phyloP scores from a whole-genome alignment of 2,113 vertebrate genomes.

The Australoheros scitulus region DNA sequence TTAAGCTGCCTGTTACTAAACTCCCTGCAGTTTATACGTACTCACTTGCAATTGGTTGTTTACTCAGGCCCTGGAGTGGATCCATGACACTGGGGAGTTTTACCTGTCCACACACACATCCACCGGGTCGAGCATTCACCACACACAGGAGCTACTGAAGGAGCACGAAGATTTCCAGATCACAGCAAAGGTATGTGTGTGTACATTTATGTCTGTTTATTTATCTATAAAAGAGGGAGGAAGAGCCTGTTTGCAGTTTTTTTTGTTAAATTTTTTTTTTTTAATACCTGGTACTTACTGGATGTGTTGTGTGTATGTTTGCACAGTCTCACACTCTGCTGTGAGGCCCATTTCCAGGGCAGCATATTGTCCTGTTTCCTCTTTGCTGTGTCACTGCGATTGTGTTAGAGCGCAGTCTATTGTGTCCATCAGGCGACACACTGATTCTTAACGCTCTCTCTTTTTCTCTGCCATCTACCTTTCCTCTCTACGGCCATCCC shows the following conservation, averaged over 20 bases:
- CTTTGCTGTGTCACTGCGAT: slow-evolving; percentile 71
- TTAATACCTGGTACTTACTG: neutral
- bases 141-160: slow-evolving; percentile 96
- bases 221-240: neutral
- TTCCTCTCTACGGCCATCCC: slow-evolving; percentile 47
- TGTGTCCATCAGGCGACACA: slow-evolving; percentile 64
- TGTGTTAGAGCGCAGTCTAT: slow-evolving; percentile 66
- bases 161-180: slow-evolving; percentile 99
- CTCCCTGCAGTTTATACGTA: neutral
- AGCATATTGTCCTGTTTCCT: slow-evolving; percentile 61
- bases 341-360: slow-evolving; percentile 68
- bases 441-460: slow-evolving; percentile 47
- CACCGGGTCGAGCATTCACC: slow-evolving; percentile 95
- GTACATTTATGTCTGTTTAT: neutral
- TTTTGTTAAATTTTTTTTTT: neutral
- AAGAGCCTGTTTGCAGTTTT: neutral
- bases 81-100: slow-evolving; percentile 98
- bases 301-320: slow-evolving; percentile 32
- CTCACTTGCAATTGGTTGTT: slow-evolving; percentile 41
- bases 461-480: slow-evolving; percentile 47
- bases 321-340: slow-evolving; percentile 25
- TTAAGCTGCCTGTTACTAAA: slow-evolving; percentile 5
- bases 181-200: slow-evolving; percentile 89
- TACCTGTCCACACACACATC: slow-evolving; percentile 98
- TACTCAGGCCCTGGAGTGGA: slow-evolving; percentile 94